Conservation (phyloP, 2,113 vertebrate species). For the Catharus bicknelli region DNA sequence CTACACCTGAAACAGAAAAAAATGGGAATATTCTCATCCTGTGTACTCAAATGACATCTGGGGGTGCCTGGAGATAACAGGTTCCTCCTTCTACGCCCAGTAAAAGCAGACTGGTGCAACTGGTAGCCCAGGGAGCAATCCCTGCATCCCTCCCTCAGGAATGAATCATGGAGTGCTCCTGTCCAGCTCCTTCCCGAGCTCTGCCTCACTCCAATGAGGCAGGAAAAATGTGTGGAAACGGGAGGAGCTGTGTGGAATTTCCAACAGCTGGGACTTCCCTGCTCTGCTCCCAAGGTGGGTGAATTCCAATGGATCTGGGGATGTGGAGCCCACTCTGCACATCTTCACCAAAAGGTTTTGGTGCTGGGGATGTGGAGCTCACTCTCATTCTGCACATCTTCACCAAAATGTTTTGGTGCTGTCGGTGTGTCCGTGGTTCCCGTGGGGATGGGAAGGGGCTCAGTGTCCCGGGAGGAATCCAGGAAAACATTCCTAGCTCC, state of each 20-base stretch:
- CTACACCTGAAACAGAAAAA: neutral
- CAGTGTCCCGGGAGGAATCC: neutral
- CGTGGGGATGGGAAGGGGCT: neutral
- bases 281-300: neutral
- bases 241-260: neutral
- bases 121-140: neutral
- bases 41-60: accelerated
- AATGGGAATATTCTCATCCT: neutral
- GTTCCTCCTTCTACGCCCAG: neutral
- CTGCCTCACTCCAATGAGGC: neutral
- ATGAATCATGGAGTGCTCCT: neutral
- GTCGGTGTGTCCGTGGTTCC: accelerated
- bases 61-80: neutral
- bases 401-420: neutral
- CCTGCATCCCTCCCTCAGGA: neutral
- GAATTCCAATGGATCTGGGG: neutral
- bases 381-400: too few relatives aligned
- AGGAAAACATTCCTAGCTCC: neutral
- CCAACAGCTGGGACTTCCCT: neutral
- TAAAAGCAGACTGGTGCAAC: neutral
- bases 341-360: neutral
- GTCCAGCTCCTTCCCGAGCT: neutral
- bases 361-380: too few relatives aligned
- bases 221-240: slow-evolving; percentile 26
- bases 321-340: neutral